Conservation (phyloP, 2,888 invertebrate genomes). For the Nemapogon koenigi region DNA sequence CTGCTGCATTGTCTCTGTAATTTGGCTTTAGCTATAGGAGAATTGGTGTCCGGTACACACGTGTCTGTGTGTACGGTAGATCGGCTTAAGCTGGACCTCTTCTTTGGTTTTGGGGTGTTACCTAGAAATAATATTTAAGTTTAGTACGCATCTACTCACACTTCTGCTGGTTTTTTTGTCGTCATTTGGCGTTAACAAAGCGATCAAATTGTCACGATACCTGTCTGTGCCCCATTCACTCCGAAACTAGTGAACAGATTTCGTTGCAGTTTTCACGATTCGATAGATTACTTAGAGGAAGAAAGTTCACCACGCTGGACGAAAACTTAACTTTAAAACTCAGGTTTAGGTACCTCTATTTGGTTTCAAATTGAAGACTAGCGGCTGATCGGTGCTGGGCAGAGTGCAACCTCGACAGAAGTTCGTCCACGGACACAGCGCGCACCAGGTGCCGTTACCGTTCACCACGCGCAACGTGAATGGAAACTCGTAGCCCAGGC, state of each 20-base stretch:
- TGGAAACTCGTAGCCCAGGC: slow-evolving; percentile 90
- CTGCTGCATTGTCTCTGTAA: slow-evolving; percentile 30
- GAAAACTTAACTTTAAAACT: no score
- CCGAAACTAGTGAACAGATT: no score
- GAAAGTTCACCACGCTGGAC: no score
- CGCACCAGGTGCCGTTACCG: slow-evolving; percentile 72
- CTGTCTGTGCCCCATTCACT: no score
- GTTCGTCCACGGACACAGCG: slow-evolving; percentile 79
- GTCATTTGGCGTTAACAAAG: no score
- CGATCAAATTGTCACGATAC: no score
- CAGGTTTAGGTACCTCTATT: slow-evolving; percentile 4
- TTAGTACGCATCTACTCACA: no score
- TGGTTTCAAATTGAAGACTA: slow-evolving; percentile 22
- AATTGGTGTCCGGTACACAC: slow-evolving; percentile 25
- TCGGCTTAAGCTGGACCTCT: slow-evolving; percentile 15
- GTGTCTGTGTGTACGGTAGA: neutral
- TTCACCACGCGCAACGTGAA: slow-evolving; percentile 85
- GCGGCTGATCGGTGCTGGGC: slow-evolving; percentile 68
- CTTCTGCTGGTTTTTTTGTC: no score
- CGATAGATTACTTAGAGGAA: no score
- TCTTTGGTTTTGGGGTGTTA: slow-evolving; percentile 9
- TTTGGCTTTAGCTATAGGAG: slow-evolving; percentile 35
- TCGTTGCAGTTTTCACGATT: no score
- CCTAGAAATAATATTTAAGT: slow-evolving; percentile 4
- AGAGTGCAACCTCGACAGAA: slow-evolving; percentile 88